Conservation (phyloP, 2,888 invertebrate genomes). For the Chouioia cunea region DNA sequence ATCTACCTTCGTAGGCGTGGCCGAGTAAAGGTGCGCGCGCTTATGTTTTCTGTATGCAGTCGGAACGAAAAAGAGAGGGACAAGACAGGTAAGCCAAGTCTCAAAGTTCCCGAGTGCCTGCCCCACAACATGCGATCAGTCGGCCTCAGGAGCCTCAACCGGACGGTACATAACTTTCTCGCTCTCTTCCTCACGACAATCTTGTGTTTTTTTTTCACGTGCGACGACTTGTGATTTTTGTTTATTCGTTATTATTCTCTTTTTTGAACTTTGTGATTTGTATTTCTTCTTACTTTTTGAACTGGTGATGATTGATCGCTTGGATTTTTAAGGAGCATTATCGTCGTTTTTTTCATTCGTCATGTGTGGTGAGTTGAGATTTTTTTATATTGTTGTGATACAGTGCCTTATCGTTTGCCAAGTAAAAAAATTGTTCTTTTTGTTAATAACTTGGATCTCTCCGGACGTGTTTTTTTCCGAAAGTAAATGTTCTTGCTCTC, state of each 20-base stretch:
- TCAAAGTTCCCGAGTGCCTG: neutral
- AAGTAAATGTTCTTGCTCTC: too few species aligned
- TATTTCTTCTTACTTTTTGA: neutral
- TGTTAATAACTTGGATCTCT: too few species aligned
- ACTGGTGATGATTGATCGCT: slow-evolving; percentile 12
- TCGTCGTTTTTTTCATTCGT: neutral
- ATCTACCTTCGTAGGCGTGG: too few species aligned
- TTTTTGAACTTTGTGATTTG: neutral
- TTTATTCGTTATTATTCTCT: too few species aligned
- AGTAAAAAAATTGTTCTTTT: too few species aligned
- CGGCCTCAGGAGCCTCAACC: slow-evolving; percentile 39
- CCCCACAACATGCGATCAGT: slow-evolving; percentile 36
- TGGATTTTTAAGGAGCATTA: neutral
- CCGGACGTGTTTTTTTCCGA: slow-evolving; percentile 1
- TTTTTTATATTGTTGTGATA: neutral
- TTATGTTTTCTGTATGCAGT: too few species aligned
- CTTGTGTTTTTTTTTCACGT: neutral
- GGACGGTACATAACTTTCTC: slow-evolving; percentile 14
- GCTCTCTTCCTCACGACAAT: neutral
- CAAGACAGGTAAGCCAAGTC: slow-evolving; percentile 27
- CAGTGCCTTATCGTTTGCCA: neutral
- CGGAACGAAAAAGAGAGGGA: neutral
- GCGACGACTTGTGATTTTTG: slow-evolving; percentile 2
- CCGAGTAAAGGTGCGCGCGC: too few species aligned
- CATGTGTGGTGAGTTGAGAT: slow-evolving; percentile 37